Evolutionary conservation across 2,888 invertebrate species (phyloP), one percentile per base, ranked within the genome.

Genomic region (Trisateles emortualis): DNA sequence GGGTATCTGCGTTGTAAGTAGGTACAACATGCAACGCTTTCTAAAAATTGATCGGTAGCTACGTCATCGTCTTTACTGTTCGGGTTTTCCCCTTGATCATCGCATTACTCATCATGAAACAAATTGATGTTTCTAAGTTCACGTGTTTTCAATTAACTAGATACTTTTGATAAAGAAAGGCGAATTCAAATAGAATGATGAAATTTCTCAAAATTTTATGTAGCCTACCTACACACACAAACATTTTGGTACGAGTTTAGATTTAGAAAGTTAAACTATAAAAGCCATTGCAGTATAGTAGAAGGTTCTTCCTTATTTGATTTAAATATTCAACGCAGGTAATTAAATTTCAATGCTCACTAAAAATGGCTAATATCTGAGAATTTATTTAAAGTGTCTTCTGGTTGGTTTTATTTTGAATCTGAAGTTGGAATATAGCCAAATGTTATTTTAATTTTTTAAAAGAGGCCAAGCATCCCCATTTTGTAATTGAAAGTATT

Each of bases 361-460:
- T 19, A 19, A 19, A 19, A 19, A 5, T 19, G 19, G 19, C 19
- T 19, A 3, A 3, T 2, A 3, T 19, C 19, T 19, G 19, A 5
- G 3, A 19, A 19, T 5, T 8, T 26, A 4, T 8, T 26, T 6
- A 8, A 26, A 8, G 1, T 26, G 26, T 36, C n/a, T 36, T 19
- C 19, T 36, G 9, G 16, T 10, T n/a, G 36, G 8, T 36, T 16
- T 36, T 36, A 19, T 17, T n/a, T 36, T 17, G 36, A 3, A n/a
- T 10, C 10, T 19, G 40, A 14, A 10, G 9, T 17, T 36, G 26
- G 26, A 39, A 32, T 14, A 40, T 8, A n/a, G 32, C n/a, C 16
- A 35, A 26, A 10, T 3, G 42, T 42, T 26, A 26, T 43, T 36
- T 19, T 35, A 6, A 35, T 9, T 35, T 35, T n/a, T 35, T 35